phyloP scores from a whole-genome alignment of 2,888 invertebrate genomes.

The Pedicia rivosa region DNA sequence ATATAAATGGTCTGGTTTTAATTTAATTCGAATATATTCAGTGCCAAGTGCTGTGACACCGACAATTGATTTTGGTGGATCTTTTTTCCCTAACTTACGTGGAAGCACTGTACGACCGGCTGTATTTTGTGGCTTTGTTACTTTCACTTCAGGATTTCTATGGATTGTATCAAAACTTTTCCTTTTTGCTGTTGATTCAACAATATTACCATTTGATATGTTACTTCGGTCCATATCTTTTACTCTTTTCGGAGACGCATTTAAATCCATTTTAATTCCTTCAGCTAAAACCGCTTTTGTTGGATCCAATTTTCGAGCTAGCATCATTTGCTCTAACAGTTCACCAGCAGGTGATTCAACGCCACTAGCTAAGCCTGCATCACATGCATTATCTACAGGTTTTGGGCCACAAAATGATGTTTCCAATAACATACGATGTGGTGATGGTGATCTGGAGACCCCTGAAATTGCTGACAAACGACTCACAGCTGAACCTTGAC shows the following conservation, averaged over 20 bases:
- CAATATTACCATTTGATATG: background rate
- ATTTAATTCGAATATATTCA: conserved; percentile 46
- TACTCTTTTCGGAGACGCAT: conserved; percentile 20
- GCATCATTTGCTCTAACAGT: conserved; percentile 36
- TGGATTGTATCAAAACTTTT: conserved; percentile 13
- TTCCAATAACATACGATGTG: conserved; percentile 80
- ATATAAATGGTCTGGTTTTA: conserved; percentile 61
- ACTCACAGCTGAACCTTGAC: conserved; percentile 51
- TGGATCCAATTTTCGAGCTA: conserved; percentile 46
- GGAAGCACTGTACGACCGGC: background rate
- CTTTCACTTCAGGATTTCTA: conserved; percentile 8
- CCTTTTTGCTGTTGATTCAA: background rate
- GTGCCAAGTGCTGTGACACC: conserved; percentile 30
- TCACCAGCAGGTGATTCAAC: conserved; percentile 36
- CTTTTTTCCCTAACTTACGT: background rate
- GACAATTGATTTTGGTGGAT: conserved; percentile 16
- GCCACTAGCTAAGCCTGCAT: conserved; percentile 32
- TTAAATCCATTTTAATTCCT: conserved; percentile 36
- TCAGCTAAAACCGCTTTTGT: conserved; percentile 47
- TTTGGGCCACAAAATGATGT: conserved; percentile 83
- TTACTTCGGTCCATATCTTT: background rate
- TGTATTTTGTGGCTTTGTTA: conserved; percentile 5
- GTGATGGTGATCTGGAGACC: conserved; percentile 61
- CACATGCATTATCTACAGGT: conserved; percentile 39
- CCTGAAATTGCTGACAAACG: conserved; percentile 39